phyloP scores from a whole-genome alignment of 2,113 vertebrate genomes.

The Zapus hudsonius region DNA sequence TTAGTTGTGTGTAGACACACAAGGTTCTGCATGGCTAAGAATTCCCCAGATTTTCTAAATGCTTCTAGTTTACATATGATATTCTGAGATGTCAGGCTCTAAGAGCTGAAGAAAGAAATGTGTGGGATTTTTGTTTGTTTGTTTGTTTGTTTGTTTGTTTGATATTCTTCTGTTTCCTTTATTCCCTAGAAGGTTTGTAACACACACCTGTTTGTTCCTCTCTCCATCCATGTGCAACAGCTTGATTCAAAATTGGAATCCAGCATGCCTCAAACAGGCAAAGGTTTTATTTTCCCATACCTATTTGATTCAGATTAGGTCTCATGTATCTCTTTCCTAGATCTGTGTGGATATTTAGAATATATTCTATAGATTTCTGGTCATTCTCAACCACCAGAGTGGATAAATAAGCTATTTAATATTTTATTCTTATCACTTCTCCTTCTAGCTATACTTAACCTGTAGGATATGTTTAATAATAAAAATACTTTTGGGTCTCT shows the following conservation, averaged over 20 bases:
- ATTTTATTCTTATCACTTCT: neutral
- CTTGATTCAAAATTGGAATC: neutral
- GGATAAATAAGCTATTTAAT: neutral
- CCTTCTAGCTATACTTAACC: neutral
- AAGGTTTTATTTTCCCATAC: neutral
- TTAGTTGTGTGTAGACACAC: neutral
- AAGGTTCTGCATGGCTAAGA: neutral
- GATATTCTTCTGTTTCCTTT: neutral
- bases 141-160: neutral
- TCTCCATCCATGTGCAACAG: neutral
- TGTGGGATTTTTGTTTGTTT: neutral
- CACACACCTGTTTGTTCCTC: neutral
- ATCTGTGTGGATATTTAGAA: neutral
- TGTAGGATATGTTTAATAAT: neutral
- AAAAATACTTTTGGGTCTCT: neutral
- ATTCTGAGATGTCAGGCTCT: neutral
- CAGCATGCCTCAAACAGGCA: neutral
- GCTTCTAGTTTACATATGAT: neutral
- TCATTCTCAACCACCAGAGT: neutral
- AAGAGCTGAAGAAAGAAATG: neutral
- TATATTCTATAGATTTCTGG: neutral
- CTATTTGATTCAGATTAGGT: neutral
- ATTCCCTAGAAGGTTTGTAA: neutral
- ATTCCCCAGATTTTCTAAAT: neutral
- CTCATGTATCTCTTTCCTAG: neutral